These are phyloP conservation scores for Ditylenchus dipsaci DNA, from an alignment of 1,140 invertebrate genomes.

Conservation along the genomic window DNA sequence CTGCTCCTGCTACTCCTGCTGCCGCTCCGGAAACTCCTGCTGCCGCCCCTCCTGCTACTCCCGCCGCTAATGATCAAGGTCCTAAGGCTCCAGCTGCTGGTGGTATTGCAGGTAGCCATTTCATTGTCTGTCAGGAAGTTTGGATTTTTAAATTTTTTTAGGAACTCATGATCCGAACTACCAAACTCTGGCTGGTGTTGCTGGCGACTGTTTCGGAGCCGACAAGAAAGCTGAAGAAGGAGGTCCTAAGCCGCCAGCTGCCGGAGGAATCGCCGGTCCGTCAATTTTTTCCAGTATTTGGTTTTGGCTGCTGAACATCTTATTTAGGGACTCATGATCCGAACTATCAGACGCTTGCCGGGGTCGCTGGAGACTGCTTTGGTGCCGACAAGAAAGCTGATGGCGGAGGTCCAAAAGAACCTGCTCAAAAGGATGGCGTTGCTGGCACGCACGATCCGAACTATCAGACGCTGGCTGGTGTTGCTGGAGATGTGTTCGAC, in stretches of 20 bases:
- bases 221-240: constrained; percentile 28
- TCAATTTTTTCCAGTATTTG: constrained; percentile 1
- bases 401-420: constrained; percentile 1
- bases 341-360: constrained; percentile 25
- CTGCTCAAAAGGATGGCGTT: constrained; percentile 6
- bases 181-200: constrained; percentile 24
- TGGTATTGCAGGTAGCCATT: constrained; percentile 9
- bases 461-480: constrained; percentile 23
- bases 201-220: constrained; percentile 30
- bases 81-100: constrained; percentile 7
- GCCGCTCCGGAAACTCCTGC: background rate
- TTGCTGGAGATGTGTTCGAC: constrained; percentile 20
- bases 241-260: constrained; percentile 8
- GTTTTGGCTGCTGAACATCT: background rate
- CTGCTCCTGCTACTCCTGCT: background rate
- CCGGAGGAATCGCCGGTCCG: constrained; percentile 19
- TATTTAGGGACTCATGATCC: constrained; percentile 9
- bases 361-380: constrained; percentile 29
- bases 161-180: constrained; percentile 26
- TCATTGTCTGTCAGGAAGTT: background rate
- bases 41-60: background rate
- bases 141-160: background rate
- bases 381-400: constrained; percentile 28
- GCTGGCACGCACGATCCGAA: constrained; percentile 22
- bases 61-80: background rate